Evolutionary conservation across 2,888 invertebrate genomes (phyloP).

Genomic region (Lasioglossum marginatum): DNA sequence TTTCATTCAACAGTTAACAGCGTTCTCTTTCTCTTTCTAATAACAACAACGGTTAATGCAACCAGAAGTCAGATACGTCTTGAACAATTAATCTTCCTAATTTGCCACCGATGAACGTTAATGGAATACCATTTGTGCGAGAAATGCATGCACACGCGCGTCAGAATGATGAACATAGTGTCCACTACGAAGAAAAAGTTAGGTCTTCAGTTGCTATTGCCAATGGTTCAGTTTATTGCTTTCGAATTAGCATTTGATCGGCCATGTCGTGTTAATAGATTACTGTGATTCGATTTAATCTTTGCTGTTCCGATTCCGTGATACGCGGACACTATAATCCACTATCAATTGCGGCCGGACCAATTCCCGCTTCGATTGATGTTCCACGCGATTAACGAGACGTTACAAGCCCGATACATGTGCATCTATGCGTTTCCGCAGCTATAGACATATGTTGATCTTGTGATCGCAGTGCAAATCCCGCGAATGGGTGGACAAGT

Average conservation of each 20-base stretch:
- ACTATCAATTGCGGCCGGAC: slow-evolving; percentile 18
- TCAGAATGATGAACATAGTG: not conserved
- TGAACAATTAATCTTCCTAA: slow-evolving; percentile 33
- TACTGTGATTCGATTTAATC: not conserved
- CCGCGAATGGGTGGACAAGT: not conserved
- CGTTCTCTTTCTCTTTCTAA: not conserved
- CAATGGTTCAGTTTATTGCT: not conserved
- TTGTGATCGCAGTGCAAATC: not conserved
- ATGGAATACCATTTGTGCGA: slow-evolving; percentile 18
- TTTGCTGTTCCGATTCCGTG: slow-evolving; percentile 9
- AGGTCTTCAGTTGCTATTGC: not conserved
- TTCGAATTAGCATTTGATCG: not conserved
- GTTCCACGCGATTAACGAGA: slow-evolving; percentile 31
- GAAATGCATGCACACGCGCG: not conserved
- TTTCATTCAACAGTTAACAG: not conserved
- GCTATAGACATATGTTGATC: not conserved
- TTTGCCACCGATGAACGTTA: slow-evolving; percentile 12
- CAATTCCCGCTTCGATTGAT: slow-evolving; percentile 38
- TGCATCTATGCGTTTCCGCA: not conserved
- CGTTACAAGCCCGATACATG: slow-evolving; percentile 5
- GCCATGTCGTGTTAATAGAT: not conserved
- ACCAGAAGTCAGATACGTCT: slow-evolving; percentile 19
- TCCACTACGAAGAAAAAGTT: not conserved
- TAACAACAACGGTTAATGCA: not conserved
- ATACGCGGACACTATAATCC: slow-evolving; percentile 15